A percentile compares a stretch with the other conserved stretches of the same genome.
Conservation (phyloP, 2,888 invertebrate species). For the Lepidonotus clava region DNA sequence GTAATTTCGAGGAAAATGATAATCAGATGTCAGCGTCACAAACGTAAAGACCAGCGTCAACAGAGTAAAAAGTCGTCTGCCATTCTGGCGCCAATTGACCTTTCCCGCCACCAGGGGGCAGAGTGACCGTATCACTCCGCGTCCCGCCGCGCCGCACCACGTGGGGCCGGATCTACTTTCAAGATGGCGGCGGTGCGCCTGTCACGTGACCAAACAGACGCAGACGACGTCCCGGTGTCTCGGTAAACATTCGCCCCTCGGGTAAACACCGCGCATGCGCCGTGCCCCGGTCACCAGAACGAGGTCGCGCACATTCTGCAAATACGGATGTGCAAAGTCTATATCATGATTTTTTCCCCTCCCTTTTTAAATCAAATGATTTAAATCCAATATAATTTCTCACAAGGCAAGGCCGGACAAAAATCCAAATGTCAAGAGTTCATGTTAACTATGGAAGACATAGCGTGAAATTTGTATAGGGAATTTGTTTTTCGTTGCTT, state of each 20-base stretch:
- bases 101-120: neutral
- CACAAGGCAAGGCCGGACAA: too few species aligned
- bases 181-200: conserved; percentile 24
- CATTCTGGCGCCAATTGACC: neutral
- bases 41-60: too few species aligned
- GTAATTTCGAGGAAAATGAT: neutral
- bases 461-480: too few species aligned
- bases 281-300: neutral
- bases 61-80: neutral
- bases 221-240: neutral
- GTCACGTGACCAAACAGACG: conserved; percentile 47
- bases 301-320: neutral
- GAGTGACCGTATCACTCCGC: neutral
- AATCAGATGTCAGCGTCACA: conserved; percentile 18
- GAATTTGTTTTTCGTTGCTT: too few species aligned
- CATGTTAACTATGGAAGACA: too few species aligned
- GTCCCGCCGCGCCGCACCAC: neutral
- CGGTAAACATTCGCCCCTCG: neutral
- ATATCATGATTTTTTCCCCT: neutral
- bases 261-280: neutral
- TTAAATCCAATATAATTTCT: too few species aligned
- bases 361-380: neutral
- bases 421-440: too few species aligned
- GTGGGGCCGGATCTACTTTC: conserved; percentile 42
- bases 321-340: neutral